A percentile compares a stretch with the other conserved stretches of the same genome.
Conservation (phyloP, 2,113 vertebrate genomes). For the Micronycteris hirsuta region DNA sequence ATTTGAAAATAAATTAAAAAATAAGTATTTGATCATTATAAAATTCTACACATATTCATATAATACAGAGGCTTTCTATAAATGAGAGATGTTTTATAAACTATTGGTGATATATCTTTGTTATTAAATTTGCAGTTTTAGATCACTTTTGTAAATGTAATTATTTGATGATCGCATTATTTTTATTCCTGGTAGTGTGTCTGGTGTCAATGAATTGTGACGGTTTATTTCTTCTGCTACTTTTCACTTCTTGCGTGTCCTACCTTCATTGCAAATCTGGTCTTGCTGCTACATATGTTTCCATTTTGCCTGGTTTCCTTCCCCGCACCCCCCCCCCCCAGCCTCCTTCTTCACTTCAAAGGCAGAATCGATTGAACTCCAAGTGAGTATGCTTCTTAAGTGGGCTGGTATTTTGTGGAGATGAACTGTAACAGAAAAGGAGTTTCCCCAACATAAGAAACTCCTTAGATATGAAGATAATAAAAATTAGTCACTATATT, state of each 20-base stretch:
- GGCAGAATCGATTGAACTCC: background rate
- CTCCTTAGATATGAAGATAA: background rate
- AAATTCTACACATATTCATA: background rate
- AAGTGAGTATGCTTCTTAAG: background rate
- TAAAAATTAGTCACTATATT: background rate
- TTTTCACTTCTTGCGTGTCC: background rate
- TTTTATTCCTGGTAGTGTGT: background rate
- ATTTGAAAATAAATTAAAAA: background rate
- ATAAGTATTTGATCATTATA: background rate
- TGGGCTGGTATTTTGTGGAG: background rate
- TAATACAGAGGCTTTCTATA: background rate
- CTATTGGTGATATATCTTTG: background rate
- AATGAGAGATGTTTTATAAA: background rate
- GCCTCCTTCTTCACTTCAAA: background rate
- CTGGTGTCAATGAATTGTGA: background rate
- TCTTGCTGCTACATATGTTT: background rate
- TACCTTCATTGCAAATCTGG: background rate
- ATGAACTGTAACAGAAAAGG: slow-evolving; percentile 16
- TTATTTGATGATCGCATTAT: background rate
- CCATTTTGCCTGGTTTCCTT: background rate
- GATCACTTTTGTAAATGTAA: background rate
- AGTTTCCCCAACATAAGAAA: background rate
- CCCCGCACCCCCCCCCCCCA: background rate
- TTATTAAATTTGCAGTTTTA: background rate
- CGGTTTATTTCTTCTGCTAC: background rate